phyloP scores from a whole-genome alignment of 2,113 vertebrate genomes.

The Perccottus glenii region DNA sequence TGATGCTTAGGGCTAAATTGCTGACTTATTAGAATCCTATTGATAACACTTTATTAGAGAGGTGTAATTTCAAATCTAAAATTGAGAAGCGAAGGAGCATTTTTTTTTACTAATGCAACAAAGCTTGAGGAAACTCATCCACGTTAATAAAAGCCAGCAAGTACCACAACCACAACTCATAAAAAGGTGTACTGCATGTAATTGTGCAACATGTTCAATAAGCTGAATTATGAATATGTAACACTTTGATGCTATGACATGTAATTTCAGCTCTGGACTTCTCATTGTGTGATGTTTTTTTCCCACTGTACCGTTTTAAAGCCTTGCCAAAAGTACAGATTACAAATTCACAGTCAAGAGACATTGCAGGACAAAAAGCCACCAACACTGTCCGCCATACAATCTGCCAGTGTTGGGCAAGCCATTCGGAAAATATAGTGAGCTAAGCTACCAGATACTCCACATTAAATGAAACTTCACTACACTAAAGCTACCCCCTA shows the following conservation, averaged over 20 bases:
- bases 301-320: too few relatives aligned
- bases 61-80: conserved; percentile 34
- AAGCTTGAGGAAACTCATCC: conserved; percentile 8
- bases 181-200: too few relatives aligned
- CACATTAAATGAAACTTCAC: too few relatives aligned
- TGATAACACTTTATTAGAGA: conserved; percentile 47
- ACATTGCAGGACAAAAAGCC: too few relatives aligned
- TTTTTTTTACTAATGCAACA: conserved; percentile 14
- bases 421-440: too few relatives aligned
- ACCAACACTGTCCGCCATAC: too few relatives aligned
- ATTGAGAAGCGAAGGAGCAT: conserved; percentile 37
- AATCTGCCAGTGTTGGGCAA: too few relatives aligned
- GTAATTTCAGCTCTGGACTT: neutral
- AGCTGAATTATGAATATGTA: neutral
- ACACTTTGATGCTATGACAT: neutral
- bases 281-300: neutral
- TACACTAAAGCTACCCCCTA: too few relatives aligned
- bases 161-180: neutral
- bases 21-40: conserved; percentile 57
- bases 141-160: neutral
- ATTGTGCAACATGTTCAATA: neutral
- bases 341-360: too few relatives aligned
- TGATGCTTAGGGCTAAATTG: conserved; percentile 57
- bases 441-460: too few relatives aligned
- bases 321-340: too few relatives aligned